Evolutionary conservation across 1,140 invertebrate genomes (phyloP).

Genomic region (Heliothis subflexa): DNA sequence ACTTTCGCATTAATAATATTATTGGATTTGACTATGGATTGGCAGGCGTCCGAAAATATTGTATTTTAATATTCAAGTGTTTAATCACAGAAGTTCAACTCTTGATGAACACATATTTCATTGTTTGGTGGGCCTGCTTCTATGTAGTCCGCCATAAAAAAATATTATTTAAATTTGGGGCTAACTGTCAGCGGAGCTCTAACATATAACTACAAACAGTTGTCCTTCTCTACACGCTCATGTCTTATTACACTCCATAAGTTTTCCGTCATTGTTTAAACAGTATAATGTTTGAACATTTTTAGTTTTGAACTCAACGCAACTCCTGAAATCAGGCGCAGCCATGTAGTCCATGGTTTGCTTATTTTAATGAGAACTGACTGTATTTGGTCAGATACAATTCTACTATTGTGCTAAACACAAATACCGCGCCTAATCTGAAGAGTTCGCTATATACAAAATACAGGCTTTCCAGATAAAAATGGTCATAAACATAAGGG

Average conservation of each 20-base stretch:
- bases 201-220: not conserved
- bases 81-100: not conserved
- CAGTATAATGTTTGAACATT: too few species aligned
- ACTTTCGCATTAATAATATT: too few species aligned
- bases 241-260: not conserved
- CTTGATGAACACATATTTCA: not conserved
- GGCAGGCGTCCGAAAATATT: not conserved
- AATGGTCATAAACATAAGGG: not conserved
- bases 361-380: too few species aligned
- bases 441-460: not conserved
- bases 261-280: too few species aligned
- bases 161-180: not conserved
- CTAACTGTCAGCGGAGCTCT: not conserved
- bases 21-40: not conserved
- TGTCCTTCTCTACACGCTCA: conserved; percentile 23
- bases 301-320: too few species aligned
- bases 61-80: not conserved
- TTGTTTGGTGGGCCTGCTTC: too few species aligned
- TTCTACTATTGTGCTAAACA: too few species aligned
- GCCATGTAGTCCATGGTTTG: too few species aligned
- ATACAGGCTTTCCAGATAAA: not conserved
- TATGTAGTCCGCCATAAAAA: too few species aligned
- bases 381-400: too few species aligned
- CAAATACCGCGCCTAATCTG: too few species aligned
- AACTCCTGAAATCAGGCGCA: too few species aligned